Evolutionary conservation across 2,888 invertebrate genomes (phyloP), one percentile per base, ranked within the genome.

Genomic region (Erpobdella octoculata): DNA sequence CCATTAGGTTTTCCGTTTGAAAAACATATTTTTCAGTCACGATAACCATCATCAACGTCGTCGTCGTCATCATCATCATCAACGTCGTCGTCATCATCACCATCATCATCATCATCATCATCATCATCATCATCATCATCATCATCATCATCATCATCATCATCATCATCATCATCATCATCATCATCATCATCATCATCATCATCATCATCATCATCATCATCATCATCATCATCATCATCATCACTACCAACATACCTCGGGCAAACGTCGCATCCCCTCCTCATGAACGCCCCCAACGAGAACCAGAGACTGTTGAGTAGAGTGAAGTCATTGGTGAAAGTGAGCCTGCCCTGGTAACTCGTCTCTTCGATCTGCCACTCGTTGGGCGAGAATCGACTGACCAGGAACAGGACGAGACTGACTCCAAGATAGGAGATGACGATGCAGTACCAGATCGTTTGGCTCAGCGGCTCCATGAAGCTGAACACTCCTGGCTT

Each of bases 401-500:
- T 94, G 38, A 98, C 97, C 78, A 95, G 89, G 85, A 95, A 98
- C 28, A 97, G 87, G 21, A 97, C 95, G 76, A 97, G 91, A 83
- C 94, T 95, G 70, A 96, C 96, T 61, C 93, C 94, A 76, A 95
- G 89, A 84, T 93, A 96, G 76, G 94, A 93, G 84, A 95, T 85
- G 74, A 87, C 86, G 73, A 87, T 86, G 82, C 89, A 89, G 82
- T 93, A 91, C 96, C 97, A 97, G 83, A 97, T 95, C 85, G 94
- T 94, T 82, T 92, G 91, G 75, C 94, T 93, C 76, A 98, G 87
- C 36, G 97, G 97, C 84, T 92, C 91, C 83, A 98, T 89, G 85
- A 98, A 98, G 81, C 95, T 94, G 85, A 98, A 96, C 46, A 97
- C 93, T 48, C 93, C 93, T n/a, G 93, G 91, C 80, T 91, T 89